phyloP scores from a whole-genome alignment of 1,140 invertebrate genomes.

The Achatina immaculata region DNA sequence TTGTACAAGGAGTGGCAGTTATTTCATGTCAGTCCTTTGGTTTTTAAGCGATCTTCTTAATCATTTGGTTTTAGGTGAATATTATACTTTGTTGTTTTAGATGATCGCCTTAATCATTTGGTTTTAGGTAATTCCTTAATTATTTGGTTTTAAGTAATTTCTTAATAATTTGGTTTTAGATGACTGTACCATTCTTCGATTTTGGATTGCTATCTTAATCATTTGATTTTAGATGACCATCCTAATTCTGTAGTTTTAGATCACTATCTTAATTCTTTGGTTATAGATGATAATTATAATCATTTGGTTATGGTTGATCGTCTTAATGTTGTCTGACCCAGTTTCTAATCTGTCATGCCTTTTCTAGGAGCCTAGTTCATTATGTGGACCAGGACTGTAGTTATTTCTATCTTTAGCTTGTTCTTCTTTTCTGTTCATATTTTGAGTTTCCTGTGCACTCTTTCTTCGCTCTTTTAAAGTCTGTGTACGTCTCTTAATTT shows the following conservation, averaged over 20 bases:
- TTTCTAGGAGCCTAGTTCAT: too few species aligned
- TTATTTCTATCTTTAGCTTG: too few species aligned
- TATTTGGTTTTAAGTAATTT: too few species aligned
- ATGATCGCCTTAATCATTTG: neutral
- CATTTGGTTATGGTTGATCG: too few species aligned
- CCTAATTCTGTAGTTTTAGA: neutral
- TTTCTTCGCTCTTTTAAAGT: too few species aligned
- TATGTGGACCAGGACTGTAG: too few species aligned
- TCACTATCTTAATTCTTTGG: too few species aligned
- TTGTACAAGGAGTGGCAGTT: neutral
- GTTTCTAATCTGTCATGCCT: neutral
- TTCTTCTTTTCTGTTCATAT: too few species aligned
- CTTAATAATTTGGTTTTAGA: neutral
- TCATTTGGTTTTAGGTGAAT: neutral
- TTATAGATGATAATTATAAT: too few species aligned
- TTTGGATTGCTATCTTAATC: neutral
- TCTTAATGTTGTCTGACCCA: constrained; percentile 8
- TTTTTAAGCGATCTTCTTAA: neutral
- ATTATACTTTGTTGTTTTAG: too few species aligned
- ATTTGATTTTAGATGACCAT: neutral
- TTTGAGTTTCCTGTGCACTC: too few species aligned
- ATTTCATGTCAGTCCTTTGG: neutral
- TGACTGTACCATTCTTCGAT: neutral
- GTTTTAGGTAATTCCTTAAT: neutral
- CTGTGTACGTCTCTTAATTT: too few species aligned